Evolutionary conservation across 2,797 vertebrate species (phyloP), one percentile per base, ranked within the genome.

Genomic region (Sarcoramphus papa): DNA sequence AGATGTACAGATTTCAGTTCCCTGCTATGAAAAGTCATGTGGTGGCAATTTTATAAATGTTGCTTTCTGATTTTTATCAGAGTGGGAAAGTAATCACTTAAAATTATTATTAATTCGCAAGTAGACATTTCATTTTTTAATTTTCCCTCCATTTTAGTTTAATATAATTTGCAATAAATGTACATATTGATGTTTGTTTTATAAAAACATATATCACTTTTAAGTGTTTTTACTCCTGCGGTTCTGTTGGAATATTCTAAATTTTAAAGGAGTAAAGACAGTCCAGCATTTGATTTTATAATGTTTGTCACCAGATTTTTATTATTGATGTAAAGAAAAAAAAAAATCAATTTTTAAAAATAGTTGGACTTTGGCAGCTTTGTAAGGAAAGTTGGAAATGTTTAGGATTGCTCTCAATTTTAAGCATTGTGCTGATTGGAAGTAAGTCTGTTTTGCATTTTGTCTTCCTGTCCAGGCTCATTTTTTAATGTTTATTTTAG

Each of bases 141-240:
- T 97, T 98, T 95, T 77, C 92, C 95, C 95, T 98, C 92, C 97
- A 93, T 97, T 98, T 97, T 98, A 98, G 98, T 97, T 98, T 98
- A 98, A 98, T 98, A 98, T 98, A 98, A 98, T 98, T 98, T 98
- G 97, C 98, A 98, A 98, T 98, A 98, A 98, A 95, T 98, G 98
- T 98, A 98, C 98, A 98, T 98, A 98, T 97, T 98, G 97, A 97
- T 97, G 95, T 98, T 98, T 98, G 98, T 98, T 98, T 98, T 98
- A 97, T 98, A 98, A 98, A 97, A 97, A 95, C 97, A 97, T 98
- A 97, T 97, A 98, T 98, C 97, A 98, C 96, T 98, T 98, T 97
- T 96, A 98, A 98, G 76, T 97, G 96, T 97, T 97, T 98, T 98
- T 98, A 97, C 97, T 98, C 97, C 97, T 96, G 53, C 59, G 14